Conservation (phyloP, 2,113 vertebrate genomes). For the Oplegnathus fasciatus region DNA sequence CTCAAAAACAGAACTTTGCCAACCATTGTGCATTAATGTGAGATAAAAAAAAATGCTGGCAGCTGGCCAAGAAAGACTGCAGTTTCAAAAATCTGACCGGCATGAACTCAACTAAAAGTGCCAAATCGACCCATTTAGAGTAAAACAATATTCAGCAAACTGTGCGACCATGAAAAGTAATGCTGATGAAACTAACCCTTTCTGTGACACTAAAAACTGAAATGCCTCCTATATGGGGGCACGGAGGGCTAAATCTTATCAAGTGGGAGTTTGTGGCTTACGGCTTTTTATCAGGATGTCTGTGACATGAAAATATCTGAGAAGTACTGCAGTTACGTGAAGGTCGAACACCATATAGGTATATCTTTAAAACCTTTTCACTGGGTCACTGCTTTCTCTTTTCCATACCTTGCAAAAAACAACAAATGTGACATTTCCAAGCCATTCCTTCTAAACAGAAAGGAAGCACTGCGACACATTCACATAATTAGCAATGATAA, state of each 20-base stretch:
- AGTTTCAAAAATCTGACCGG: not conserved
- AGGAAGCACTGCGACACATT: not conserved
- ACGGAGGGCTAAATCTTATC: not conserved
- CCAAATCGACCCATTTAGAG: slow-evolving; percentile 18
- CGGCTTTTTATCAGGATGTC: not conserved
- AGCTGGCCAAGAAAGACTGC: not conserved
- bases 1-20: slow-evolving; percentile 26
- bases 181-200: slow-evolving; percentile 10
- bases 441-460: not conserved
- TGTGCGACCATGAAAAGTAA: not conserved
- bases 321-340: not conserved
- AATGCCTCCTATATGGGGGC: no score
- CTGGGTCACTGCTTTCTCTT: not conserved
- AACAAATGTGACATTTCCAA: not conserved
- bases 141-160: slow-evolving; percentile 42
- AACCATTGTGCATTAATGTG: slow-evolving; percentile 11
- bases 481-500: not conserved
- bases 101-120: not conserved
- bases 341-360: not conserved
- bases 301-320: not conserved
- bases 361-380: not conserved
- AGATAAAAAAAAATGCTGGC: slow-evolving; percentile 17
- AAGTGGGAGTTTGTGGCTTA: not conserved
- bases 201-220: not conserved
- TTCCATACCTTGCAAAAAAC: not conserved